Evolutionary conservation across 1,140 invertebrate species (phyloP).

Genomic region (Trichoplusia ni): DNA sequence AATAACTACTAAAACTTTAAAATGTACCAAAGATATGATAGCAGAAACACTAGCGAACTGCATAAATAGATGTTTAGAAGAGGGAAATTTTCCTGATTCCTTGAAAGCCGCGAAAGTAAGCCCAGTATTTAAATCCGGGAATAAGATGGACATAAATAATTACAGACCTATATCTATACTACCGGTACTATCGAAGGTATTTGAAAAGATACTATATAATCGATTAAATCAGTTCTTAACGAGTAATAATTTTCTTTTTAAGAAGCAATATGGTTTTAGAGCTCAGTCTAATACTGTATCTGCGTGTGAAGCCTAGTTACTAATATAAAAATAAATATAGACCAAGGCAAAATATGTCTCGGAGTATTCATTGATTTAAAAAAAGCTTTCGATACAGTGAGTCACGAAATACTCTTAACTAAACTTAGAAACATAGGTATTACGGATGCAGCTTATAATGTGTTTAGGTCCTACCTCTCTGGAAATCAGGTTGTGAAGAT

Average conservation of each 20-base stretch:
- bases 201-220: neutral
- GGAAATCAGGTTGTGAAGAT: too few species aligned
- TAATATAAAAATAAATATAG: neutral
- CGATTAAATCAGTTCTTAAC: neutral
- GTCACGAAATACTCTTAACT: too few species aligned
- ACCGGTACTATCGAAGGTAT: neutral
- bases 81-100: neutral
- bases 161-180: neutral
- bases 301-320: neutral
- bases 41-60: neutral
- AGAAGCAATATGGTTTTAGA: neutral
- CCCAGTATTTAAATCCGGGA: neutral
- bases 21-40: neutral
- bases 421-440: too few species aligned
- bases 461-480: too few species aligned
- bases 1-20: conserved; percentile 14
- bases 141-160: neutral
- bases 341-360: too few species aligned
- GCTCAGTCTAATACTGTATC: too few species aligned
- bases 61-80: neutral
- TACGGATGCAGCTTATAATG: too few species aligned
- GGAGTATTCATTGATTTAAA: too few species aligned
- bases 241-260: neutral
- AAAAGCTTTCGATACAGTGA: too few species aligned
- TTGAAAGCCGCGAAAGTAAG: neutral